phyloP scores from a whole-genome alignment of 1,140 invertebrate species.

The Microplitis demolitor region DNA sequence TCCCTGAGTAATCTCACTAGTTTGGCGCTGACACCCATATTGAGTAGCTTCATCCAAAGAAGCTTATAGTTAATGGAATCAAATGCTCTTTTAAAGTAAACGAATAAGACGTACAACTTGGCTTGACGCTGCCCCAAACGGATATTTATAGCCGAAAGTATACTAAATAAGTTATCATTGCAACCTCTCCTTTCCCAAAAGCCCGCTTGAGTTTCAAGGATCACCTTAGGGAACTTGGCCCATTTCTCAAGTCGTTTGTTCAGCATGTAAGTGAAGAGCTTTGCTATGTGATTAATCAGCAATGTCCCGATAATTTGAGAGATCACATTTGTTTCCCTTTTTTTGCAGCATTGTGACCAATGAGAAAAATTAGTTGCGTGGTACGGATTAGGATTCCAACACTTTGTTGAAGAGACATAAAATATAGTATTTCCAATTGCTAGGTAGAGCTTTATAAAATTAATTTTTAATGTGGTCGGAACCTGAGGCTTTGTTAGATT shows the following conservation, averaged over 20 bases:
- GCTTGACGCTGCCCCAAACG: not conserved
- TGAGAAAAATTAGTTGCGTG: slow-evolving; percentile 4
- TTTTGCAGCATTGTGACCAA: slow-evolving; percentile 23
- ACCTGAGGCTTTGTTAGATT: slow-evolving; percentile 21
- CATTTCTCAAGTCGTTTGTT: slow-evolving; percentile 25
- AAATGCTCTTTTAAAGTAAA: slow-evolving; percentile 5
- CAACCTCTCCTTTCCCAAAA: slow-evolving; percentile 31
- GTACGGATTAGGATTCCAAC: not conserved
- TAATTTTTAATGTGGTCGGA: slow-evolving; percentile 26
- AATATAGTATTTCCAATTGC: not conserved
- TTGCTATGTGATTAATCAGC: slow-evolving; percentile 31
- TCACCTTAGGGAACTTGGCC: slow-evolving; percentile 24
- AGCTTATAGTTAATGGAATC: slow-evolving; percentile 16
- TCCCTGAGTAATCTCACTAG: not conserved
- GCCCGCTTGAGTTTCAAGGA: slow-evolving; percentile 36
- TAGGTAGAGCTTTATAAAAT: slow-evolving; percentile 17
- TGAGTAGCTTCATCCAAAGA: slow-evolving; percentile 3
- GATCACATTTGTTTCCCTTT: slow-evolving; percentile 29
- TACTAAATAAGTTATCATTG: slow-evolving; percentile 33
- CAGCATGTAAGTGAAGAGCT: slow-evolving; percentile 34
- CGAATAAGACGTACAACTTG: slow-evolving; percentile 12
- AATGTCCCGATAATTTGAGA: slow-evolving; percentile 36
- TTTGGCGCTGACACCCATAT: not conserved
- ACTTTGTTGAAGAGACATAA: slow-evolving; percentile 19
- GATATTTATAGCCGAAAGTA: slow-evolving; percentile 25